Evolutionary conservation across 2,113 vertebrate genomes (phyloP), one percentile per base, ranked within the genome.

Genomic region (Serilophus lunatus): DNA sequence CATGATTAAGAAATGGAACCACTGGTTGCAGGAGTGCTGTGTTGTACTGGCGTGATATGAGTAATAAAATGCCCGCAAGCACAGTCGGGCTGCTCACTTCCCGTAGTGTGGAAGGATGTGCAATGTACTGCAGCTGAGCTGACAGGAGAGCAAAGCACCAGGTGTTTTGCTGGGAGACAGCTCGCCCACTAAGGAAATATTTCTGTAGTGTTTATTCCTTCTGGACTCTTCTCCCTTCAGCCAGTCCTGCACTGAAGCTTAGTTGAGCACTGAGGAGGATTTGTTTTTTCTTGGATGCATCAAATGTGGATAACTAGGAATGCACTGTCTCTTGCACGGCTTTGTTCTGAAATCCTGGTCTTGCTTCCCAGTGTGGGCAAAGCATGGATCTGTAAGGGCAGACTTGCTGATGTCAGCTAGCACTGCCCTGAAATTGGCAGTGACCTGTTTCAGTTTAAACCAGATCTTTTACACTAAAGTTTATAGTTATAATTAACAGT

Each of bases 71-170:
- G 74, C 69, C 61, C 1, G 0, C 36, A n/a, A 33, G 83, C 57
- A 22, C 54, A 35, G 0, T 19, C 0, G 0, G 49, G 25, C 56
- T 33, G 70, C 81, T 85, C 26, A 0, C 4, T 80, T 65, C 61
- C 71, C 3, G 1, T 54, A 63, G n/a, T 38, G 59, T 0, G 0
- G 78, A 14, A 81, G 69, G 66, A 56, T 3, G n/a, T 31, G 54
- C 8, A 8, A 4, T 0, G 4, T 40, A 13, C 44, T 75, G 57
- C 14, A 71, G 78, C 68, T 25, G 65, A 88, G 81, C 63, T 78
- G 78, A 64, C 60, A 49, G 71, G 2, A 40, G 65, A 49, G 75
- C 63, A 63, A 47, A 65, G 56, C 65, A 22, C 53, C 35, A 18
- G 53, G 29, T 80, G 57, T 40, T 92, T 33, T 63, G 64, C 83